phyloP scores from a whole-genome alignment of 2,888 invertebrate species.

The Clostera curtula region DNA sequence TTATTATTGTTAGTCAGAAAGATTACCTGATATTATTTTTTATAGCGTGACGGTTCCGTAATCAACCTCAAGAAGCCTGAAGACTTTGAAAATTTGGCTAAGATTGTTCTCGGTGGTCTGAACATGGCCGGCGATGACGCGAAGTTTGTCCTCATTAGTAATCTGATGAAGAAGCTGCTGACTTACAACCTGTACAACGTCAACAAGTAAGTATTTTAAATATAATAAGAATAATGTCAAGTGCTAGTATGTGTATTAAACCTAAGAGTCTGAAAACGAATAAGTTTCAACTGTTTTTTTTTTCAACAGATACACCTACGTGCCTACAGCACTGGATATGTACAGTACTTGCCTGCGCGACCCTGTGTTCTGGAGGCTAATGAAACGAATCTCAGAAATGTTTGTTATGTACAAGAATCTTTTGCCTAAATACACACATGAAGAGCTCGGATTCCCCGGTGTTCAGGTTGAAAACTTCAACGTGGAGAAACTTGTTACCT shows the following conservation, averaged over 20 bases:
- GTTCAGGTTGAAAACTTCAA: conserved; percentile 76
- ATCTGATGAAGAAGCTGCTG: conserved; percentile 49
- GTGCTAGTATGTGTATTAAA: too few species aligned
- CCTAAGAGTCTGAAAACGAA: neutral
- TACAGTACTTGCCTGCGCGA: conserved; percentile 80
- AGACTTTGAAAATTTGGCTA: conserved; percentile 79
- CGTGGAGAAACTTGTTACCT: conserved; percentile 80
- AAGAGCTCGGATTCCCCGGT: conserved; percentile 77
- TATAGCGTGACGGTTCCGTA: conserved; percentile 71
- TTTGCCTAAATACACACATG: conserved; percentile 74
- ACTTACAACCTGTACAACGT: conserved; percentile 52
- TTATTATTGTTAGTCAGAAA: conserved; percentile 1
- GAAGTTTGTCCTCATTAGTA: conserved; percentile 59
- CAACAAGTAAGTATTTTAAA: conserved; percentile 59
- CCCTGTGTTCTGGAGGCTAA: conserved; percentile 81
- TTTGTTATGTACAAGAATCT: conserved; percentile 76
- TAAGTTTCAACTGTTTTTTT: too few species aligned
- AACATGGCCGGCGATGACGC: conserved; percentile 71
- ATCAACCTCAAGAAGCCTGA: conserved; percentile 78
- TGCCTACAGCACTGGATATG: conserved; percentile 78
- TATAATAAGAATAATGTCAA: too few species aligned
- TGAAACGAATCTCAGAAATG: conserved; percentile 75
- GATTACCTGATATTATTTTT: conserved; percentile 7
- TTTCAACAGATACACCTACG: conserved; percentile 52
- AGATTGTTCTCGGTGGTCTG: conserved; percentile 78